Evolutionary conservation across 2,797 vertebrate genomes (phyloP), one percentile per base, ranked within the genome.

Genomic region (Dendrocincla tyrannina): DNA sequence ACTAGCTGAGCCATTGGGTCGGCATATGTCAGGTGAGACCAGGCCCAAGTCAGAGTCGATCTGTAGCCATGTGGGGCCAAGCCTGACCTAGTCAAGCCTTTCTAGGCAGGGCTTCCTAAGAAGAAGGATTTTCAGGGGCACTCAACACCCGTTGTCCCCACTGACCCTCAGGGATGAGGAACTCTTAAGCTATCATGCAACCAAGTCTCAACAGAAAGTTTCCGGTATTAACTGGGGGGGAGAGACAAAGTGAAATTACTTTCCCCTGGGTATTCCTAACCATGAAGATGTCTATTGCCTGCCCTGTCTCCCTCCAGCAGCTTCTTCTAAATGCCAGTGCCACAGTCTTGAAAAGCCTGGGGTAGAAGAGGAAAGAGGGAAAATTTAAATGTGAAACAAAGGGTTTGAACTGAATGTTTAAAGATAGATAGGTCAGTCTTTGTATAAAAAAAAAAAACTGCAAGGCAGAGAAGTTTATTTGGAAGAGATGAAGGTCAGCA

Each of bases 1-100:
- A 94, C 88, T 94, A 93, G 91, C 94, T 97, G 95, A 97, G 96
- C 93, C 90, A 94, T 55, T 50, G 86, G 60, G 63, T 53, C 10
- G 12, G 90, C 96, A 95, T 97, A 95, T 96, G 95, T 90, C 93
- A 95, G 90, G 88, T 95, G 81, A 7, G 2, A 73, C 64, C 81
- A 86, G 72, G 78, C 74, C 93, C 80, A 80, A 13, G 49, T 88
- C 74, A 75, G 83, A 72, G 49, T 25, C 0, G 0, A 79, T 46
- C 42, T 63, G 50, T 41, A 84, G 72, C 73, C 41, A 5, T 66
- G 44, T 11, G 6, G 52, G 59, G 79, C 62, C 66, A 80, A 88
- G 49, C 76, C 69, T 95, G 95, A 89, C 55, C 85, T 47, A 90
- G 66, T 13, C 73, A 88, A 94, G 89, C 35, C 87, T 78, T 92